Base-by-base conservation (phyloP, 2,888 invertebrate genomes). In the Acrobasis repandana region DNA sequence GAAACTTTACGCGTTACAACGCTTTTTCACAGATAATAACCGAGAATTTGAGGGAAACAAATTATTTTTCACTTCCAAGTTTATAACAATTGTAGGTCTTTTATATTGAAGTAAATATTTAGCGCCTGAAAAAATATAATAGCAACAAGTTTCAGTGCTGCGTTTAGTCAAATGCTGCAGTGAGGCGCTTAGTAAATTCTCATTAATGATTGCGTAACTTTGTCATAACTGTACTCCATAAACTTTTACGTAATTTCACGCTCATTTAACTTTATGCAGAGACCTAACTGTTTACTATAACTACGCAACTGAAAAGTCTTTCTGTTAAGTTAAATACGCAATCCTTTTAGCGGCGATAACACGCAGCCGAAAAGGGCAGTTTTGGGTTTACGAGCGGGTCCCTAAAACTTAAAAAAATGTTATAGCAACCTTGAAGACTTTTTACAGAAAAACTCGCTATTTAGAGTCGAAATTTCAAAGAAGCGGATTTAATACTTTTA, bases 161-260 rank as follows among this genome's bases (percentile, higher is more conserved):
- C 65, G 58, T 72, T 63, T 66, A 63, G 69, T 65, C 63, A 63
- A 59, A 58, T 69, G 61, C 56, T 28, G 28, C 16, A 16, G 51
- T 47, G 38, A 4, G 51, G 15, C 51, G 43, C 43, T 18, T 38
- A 38, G 50, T 28, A 14, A 50, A 48, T 34, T 34, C 11, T 33
- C 20, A 54, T 48, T 56, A 34, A 9, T 50, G 47, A 61, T 65
- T 65, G 49, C 67, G 58, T 64, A 66, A 63, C 58, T 59, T 63
- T 34, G 34, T 54, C 38, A 36, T 14, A 16, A 64, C 56, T 64
- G 63, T 63, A 54, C 61, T 49, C 63, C 67, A 77, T 75, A 74
- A 77, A 80, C 61, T 74, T 69, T 61, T 62, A 43, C 52, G 70
- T 72, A 70, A 84, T 83, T 84, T 83, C 82, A 83, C 77, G 81